Base-by-base conservation (phyloP, 2,113 vertebrate species). In the Oreochromis spilurus region DNA sequence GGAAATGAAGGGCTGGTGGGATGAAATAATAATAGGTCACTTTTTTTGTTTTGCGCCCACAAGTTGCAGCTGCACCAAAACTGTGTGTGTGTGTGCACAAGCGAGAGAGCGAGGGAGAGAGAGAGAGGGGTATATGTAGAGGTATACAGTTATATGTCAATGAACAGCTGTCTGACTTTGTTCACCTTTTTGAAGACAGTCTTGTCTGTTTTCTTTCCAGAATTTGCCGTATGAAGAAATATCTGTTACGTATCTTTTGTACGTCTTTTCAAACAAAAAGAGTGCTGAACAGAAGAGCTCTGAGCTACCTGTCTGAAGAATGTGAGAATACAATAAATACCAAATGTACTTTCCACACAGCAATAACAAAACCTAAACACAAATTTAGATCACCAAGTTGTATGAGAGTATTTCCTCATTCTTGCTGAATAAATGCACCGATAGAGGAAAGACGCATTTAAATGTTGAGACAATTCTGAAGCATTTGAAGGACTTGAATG, bases 281-380 rank as follows among this genome's bases (percentile, higher is more conserved):
- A 62, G 9, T 1, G 1, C 16, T 4, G 58, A 62, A 62, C 1
- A 62, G 19, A 62, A 9, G 3, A 11, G 58, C 0, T 62, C 29
- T 34, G 58, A 34, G 58, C 16, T 5, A 34, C 2, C 16, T 2
- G 2, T 60, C 57, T 60, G 29, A 34, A 9, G 7, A 36, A 36
- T 36, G 36, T 36, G 36, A 36, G 36, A 36, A 36, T 36, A 9
- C 36, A 36, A 36, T 36, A 36, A 36, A 9, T 36, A 36, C 7
- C 9, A 36, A 36, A 36, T 36, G 8, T 36, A 36, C 36, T 36
- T 36, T 36, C 36, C 8, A 36, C 36, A 36, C 36, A 36, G 36
- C 8, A 36, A 36, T 36, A 36, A 36, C 36, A 9, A 36, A 36
- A 36, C 36, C 36, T 36, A 36, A 36, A 36, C 7, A 36, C 7